These are phyloP conservation scores for Sarcophaga caerulescens DNA, from an alignment of 2,888 invertebrate genomes.

Conservation along the genomic window DNA sequence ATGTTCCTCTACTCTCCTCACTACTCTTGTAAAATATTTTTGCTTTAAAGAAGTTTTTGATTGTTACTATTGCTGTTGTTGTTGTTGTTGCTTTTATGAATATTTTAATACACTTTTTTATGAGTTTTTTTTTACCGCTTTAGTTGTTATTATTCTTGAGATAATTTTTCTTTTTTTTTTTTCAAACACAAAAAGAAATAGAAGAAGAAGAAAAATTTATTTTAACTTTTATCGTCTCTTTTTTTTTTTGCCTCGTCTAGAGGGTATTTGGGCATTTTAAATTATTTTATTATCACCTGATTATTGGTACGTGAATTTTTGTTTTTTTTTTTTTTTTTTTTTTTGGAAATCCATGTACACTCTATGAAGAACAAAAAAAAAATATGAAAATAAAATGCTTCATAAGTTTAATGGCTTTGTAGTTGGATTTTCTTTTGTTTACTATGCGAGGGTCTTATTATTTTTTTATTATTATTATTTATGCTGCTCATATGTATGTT, in stretches of 20 bases:
- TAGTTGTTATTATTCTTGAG: constrained; percentile 35
- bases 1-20: not conserved
- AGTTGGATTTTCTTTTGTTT: not conserved
- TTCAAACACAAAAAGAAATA: too few relatives aligned
- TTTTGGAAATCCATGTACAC: constrained; percentile 37
- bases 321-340: constrained; percentile 1
- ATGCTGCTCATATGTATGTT: constrained; percentile 1
- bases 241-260: not conserved
- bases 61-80: constrained; percentile 1
- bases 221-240: not conserved
- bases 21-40: too few relatives aligned
- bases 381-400: constrained; percentile 47
- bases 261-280: constrained; percentile 43
- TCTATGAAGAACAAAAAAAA: not conserved
- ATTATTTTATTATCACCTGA: constrained; percentile 65
- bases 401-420: constrained; percentile 31
- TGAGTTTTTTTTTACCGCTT: constrained; percentile 13
- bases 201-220: not conserved
- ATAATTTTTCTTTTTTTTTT: not conserved
- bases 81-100: constrained; percentile 49
- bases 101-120: constrained; percentile 56
- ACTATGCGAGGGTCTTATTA: not conserved
- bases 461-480: constrained; percentile 2
- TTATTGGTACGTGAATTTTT: constrained; percentile 65
- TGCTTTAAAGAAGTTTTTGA: too few relatives aligned